phyloP scores from a whole-genome alignment of 2,113 vertebrate species.

The Cheilinus undulatus region DNA sequence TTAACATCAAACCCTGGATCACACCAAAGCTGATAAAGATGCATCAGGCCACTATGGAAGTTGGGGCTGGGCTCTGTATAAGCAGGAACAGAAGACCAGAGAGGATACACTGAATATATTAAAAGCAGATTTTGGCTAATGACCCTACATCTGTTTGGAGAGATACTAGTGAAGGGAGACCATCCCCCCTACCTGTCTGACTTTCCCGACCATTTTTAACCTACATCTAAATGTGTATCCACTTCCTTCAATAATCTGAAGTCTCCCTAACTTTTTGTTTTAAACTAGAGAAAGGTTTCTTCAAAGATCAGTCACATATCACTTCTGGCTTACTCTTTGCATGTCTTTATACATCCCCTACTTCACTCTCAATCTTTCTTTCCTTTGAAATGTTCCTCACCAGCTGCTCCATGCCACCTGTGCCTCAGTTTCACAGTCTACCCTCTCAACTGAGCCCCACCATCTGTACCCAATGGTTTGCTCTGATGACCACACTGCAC shows the following conservation, averaged over 20 bases:
- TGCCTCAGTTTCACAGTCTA: slow-evolving; percentile 8
- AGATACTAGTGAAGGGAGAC: too few relatives aligned
- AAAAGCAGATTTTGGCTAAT: too few relatives aligned
- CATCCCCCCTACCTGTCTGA: neutral
- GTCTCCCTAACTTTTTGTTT: neutral
- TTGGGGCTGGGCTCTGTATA: too few relatives aligned
- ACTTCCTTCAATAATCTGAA: neutral
- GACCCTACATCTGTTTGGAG: too few relatives aligned
- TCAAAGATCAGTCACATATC: neutral
- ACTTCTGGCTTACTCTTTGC: neutral
- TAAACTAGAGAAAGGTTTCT: neutral
- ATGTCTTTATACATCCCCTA: neutral
- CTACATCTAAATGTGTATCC: neutral
- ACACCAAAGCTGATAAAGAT: too few relatives aligned
- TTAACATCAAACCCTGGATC: too few relatives aligned
- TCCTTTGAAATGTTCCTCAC: neutral
- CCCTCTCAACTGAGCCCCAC: neutral
- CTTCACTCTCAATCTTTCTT: neutral
- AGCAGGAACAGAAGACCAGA: too few relatives aligned
- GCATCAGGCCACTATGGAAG: too few relatives aligned
- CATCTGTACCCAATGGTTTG: neutral
- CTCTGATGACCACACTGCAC: neutral
- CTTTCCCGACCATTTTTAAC: neutral
- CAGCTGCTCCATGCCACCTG: slow-evolving; percentile 10
- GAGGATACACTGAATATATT: too few relatives aligned